A percentile compares a stretch with the other conserved stretches of the same genome.
Evolutionary conservation across 2,113 vertebrate species (phyloP).

Genomic region (Antigone vipio): DNA sequence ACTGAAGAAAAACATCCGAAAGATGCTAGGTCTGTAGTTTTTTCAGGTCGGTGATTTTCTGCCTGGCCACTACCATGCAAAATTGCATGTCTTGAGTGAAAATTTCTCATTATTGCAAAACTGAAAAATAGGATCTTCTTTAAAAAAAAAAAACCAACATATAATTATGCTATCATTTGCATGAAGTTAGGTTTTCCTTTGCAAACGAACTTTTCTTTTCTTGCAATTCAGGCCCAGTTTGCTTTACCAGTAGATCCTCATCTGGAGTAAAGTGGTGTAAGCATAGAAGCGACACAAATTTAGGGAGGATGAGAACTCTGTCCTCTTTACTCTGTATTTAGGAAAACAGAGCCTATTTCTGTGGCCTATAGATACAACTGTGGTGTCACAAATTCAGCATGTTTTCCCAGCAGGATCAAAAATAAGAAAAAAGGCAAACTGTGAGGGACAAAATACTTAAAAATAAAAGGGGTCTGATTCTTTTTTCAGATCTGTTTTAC

Average conservation of each 20-base stretch:
- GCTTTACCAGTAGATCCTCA: not conserved
- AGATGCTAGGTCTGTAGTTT: slow-evolving; percentile 53
- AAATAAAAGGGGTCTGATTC: not conserved
- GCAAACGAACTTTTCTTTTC: not conserved
- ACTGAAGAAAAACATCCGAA: slow-evolving; percentile 55
- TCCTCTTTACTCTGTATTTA: not conserved
- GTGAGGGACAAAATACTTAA: not conserved
- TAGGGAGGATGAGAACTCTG: not conserved
- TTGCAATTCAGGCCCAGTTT: not conserved
- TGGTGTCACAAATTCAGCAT: not conserved
- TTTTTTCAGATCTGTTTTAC: not conserved
- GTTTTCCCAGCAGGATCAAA: not conserved
- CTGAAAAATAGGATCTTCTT: not conserved
- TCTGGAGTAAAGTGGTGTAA: not conserved
- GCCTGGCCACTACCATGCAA: not conserved
- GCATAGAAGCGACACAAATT: not conserved
- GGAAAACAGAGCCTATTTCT: not conserved
- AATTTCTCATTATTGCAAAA: not conserved
- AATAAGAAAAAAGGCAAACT: not conserved
- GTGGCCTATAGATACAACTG: not conserved
- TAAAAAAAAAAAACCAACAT: not conserved
- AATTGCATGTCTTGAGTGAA: not conserved
- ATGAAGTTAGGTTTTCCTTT: not conserved
- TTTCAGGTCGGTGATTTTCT: slow-evolving; percentile 48
- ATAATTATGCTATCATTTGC: not conserved